Conservation (phyloP, 2,797 vertebrate genomes). For the Glossophaga mutica region DNA sequence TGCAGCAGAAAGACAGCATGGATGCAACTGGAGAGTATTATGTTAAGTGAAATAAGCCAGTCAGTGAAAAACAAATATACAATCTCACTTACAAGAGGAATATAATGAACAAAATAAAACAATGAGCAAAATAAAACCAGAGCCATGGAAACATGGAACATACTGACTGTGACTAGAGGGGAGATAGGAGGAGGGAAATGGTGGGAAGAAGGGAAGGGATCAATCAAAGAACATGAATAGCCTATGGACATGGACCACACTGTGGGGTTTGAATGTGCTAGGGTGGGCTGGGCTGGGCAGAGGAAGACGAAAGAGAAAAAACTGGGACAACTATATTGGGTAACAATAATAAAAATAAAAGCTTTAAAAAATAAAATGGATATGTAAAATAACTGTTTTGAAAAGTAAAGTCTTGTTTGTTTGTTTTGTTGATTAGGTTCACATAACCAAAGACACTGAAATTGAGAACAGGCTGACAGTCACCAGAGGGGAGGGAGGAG, state of each 20-base stretch:
- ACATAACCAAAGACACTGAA: no score
- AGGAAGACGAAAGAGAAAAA: neutral
- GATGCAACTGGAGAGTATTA: neutral
- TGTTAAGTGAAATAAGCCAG: neutral
- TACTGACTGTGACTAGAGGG: neutral
- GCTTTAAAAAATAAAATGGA: neutral
- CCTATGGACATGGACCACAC: neutral
- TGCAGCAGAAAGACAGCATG: neutral
- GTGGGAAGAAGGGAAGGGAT: neutral
- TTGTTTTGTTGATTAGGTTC: no score
- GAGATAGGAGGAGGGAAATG: neutral
- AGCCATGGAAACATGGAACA: neutral
- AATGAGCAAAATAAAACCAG: neutral
- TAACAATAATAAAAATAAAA: neutral
- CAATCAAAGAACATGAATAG: neutral
- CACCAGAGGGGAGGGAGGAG: no score
- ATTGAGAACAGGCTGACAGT: no score
- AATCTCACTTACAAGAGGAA: neutral
- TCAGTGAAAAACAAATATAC: neutral
- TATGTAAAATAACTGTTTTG: neutral
- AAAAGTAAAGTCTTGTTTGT: neutral
- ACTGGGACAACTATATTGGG: neutral
- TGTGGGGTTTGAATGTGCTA: neutral
- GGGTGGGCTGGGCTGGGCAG: neutral
- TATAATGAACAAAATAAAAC: neutral